Base-by-base conservation (phyloP, 2,113 vertebrate species). In the Chlamydotis undulata region DNA sequence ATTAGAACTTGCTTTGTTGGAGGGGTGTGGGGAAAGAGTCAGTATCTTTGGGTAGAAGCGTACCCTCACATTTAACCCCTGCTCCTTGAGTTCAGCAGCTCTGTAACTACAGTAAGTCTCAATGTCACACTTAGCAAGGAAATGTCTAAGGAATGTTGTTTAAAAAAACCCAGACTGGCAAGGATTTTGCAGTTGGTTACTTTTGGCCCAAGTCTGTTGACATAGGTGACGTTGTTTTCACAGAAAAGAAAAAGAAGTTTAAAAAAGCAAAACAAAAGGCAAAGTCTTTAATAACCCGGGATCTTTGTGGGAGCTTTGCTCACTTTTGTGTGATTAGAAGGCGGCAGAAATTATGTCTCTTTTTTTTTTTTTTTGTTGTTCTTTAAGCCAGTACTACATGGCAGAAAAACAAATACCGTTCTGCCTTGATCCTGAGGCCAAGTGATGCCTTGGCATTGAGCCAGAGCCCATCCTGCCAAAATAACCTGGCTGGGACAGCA, bases 401-500 rank as follows among this genome's bases (percentile, higher is more conserved):
- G 79, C 68, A 93, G 90, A 56, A 89, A 94, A 43, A 3, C 78
- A 93, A 43, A 45, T 90, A 63, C 74, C 12, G 1, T 83, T 83
- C 29, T 89, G 76, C 94, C 85, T 95, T 96, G 82, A 97, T 96
- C 55, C 41, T 1, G 2, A 75, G 82, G 68, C 93, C 3, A 14
- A 93, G 70, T 41, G 57, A 70, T 93, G 76, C 59, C n/a, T 43
- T 95, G 96, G 79, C 71, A 4, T 4, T 3, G 29, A 56, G 64
- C 68, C 94, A 96, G 39, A 39, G n/a, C 41, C 43, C 68, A 63
- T n/a, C 67, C 60, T 95, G 96, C 96, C 96, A 97, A 90, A 90
- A 95, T 77, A 83, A 86, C 95, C 94, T 97, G 94, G 96, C 95
- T 59, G 5, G 76, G 43, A 94, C 68, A 95, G 73, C 83, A 96